phyloP scores from a whole-genome alignment of 2,888 invertebrate genomes.

The Ectemnius cavifrons region DNA sequence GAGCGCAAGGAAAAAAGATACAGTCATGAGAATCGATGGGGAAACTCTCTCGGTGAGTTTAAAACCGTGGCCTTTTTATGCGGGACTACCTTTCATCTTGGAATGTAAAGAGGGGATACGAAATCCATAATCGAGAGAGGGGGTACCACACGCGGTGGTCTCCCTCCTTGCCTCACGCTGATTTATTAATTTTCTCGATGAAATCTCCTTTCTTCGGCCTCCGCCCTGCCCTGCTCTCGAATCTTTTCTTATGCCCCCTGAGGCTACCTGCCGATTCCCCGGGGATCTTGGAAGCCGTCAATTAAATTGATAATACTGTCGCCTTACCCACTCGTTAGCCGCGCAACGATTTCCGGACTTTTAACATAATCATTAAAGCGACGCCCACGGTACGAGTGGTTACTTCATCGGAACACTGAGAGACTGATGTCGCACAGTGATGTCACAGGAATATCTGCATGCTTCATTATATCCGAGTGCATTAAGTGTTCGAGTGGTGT shows the following conservation, averaged over 20 bases:
- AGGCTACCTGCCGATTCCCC: slow-evolving; percentile 55
- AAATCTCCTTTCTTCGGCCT: slow-evolving; percentile 28
- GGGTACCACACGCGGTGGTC: slow-evolving; percentile 48
- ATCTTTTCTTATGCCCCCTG: not conserved
- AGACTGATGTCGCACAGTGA: not conserved
- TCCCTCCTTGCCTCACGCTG: slow-evolving; percentile 26
- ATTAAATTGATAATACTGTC: slow-evolving; percentile 63
- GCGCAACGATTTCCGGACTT: slow-evolving; percentile 21
- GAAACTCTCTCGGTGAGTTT: slow-evolving; percentile 26
- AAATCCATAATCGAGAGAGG: slow-evolving; percentile 41
- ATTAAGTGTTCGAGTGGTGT: not conserved
- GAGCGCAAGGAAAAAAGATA: slow-evolving; percentile 4
- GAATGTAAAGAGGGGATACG: slow-evolving; percentile 55
- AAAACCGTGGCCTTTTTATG: slow-evolving; percentile 45
- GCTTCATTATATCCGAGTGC: not conserved
- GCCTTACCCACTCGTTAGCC: slow-evolving; percentile 53
- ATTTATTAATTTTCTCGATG: slow-evolving; percentile 64
- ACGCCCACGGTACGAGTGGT: slow-evolving; percentile 31
- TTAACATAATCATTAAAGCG: slow-evolving; percentile 45
- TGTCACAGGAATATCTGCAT: not conserved
- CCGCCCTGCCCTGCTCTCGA: slow-evolving; percentile 5
- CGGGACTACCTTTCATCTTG: slow-evolving; percentile 40
- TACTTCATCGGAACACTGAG: not conserved
- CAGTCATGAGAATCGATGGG: slow-evolving; percentile 7
- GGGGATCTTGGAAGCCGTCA: slow-evolving; percentile 52